These are phyloP conservation scores for Trissolcus japonicus DNA, from an alignment of 2,888 invertebrate species.

Conservation along the genomic window DNA sequence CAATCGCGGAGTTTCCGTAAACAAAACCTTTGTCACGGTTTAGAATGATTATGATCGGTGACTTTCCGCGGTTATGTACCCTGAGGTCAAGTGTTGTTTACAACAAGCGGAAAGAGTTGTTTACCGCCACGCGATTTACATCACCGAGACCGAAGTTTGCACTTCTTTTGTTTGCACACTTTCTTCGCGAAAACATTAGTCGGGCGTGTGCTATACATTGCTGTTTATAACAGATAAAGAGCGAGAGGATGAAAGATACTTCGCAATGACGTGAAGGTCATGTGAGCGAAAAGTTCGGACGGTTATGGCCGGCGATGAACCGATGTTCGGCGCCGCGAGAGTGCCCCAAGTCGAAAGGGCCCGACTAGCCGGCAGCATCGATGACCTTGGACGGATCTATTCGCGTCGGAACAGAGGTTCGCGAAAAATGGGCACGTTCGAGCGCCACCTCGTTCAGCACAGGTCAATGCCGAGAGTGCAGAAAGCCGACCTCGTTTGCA, in stretches of 20 bases:
- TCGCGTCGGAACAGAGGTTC: slow-evolving; percentile 29
- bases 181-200: not conserved
- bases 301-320: slow-evolving; percentile 11
- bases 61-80: slow-evolving; percentile 14
- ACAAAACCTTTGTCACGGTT: too few species aligned
- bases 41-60: not conserved
- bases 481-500: slow-evolving; percentile 63
- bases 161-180: slow-evolving; percentile 8
- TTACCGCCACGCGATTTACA: not conserved
- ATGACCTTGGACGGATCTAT: slow-evolving; percentile 64
- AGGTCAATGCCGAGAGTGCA: slow-evolving; percentile 67
- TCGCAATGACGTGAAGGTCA: slow-evolving; percentile 34
- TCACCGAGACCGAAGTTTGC: not conserved
- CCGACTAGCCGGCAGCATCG: slow-evolving; percentile 46
- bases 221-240: not conserved
- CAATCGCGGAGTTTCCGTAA: too few species aligned
- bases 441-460: slow-evolving; percentile 63
- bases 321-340: slow-evolving; percentile 1
- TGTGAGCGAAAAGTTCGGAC: slow-evolving; percentile 21
- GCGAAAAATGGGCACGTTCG: slow-evolving; percentile 55
- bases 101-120: slow-evolving; percentile 1
- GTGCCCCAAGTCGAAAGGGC: slow-evolving; percentile 60
- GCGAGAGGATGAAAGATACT: not conserved
- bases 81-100: slow-evolving; percentile 4
- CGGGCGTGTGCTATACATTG: not conserved